These are phyloP conservation scores for Xerus inauris DNA, from an alignment of 2,113 vertebrate genomes.

Conservation along the genomic window DNA sequence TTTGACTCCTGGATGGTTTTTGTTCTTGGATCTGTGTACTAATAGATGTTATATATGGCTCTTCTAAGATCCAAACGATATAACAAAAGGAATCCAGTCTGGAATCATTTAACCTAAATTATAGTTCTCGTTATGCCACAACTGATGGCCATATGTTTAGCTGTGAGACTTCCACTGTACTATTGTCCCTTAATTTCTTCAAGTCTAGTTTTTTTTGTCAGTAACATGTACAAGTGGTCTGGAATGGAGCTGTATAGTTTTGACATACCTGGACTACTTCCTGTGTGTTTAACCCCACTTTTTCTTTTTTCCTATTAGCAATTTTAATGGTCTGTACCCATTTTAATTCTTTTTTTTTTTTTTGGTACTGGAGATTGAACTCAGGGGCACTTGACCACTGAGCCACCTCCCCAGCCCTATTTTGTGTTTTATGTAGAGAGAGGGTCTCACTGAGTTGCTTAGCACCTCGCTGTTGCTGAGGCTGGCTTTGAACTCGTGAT, in stretches of 20 bases:
- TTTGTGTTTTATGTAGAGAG: too few relatives aligned
- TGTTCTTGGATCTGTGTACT: background rate
- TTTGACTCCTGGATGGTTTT: conserved; percentile 14
- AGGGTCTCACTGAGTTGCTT: too few relatives aligned
- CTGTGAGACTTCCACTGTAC: background rate
- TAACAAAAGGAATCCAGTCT: background rate
- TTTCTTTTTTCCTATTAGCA: background rate
- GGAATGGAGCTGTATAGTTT: background rate
- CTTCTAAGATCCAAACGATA: background rate
- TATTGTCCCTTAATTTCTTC: background rate
- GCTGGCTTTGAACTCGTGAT: too few relatives aligned
- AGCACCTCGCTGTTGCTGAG: too few relatives aligned
- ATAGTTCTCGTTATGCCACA: background rate
- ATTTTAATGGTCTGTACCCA: too few relatives aligned
- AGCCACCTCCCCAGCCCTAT: too few relatives aligned
- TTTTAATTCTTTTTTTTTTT: background rate
- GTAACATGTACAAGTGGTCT: background rate
- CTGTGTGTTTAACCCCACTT: background rate
- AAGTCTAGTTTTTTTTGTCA: background rate
- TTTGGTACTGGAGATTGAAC: too few relatives aligned
- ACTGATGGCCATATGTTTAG: background rate
- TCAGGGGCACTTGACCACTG: too few relatives aligned
- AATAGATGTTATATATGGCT: background rate
- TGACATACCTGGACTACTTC: background rate
- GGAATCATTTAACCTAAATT: conserved; percentile 22